Percentiles rank a stretch among this genome's conserved stretches.
Conservation (phyloP, 1,140 invertebrate genomes). For the Apocrypta bakeri region DNA sequence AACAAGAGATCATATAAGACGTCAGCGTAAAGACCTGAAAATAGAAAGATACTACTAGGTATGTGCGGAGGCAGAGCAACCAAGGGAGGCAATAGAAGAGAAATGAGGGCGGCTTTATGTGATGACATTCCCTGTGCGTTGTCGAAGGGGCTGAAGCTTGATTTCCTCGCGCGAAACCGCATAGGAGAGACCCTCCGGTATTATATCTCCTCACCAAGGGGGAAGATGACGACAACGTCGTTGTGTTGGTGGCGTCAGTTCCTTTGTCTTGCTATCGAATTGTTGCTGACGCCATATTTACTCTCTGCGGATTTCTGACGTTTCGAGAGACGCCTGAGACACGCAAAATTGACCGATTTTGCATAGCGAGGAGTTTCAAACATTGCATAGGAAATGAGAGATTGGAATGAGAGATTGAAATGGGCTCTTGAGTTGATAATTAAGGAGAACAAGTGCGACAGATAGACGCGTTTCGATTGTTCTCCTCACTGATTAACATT, state of each 20-base stretch:
- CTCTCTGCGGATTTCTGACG: conserved; percentile 16
- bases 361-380: not conserved
- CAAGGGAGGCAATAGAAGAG: not conserved
- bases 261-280: conserved; percentile 37
- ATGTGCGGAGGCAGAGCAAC: too few relatives aligned
- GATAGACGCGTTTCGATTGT: conserved; percentile 16
- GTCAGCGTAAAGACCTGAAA: conserved; percentile 5
- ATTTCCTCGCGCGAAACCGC: conserved; percentile 1
- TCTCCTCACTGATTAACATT: too few relatives aligned
- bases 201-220: conserved; percentile 16
- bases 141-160: not conserved
- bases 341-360: conserved; percentile 31
- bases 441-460: conserved; percentile 26
- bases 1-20: conserved; percentile 8
- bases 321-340: not conserved
- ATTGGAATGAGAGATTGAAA: not conserved
- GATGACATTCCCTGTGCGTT: not conserved
- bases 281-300: not conserved
- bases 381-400: not conserved
- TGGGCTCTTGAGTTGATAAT: conserved; percentile 17
- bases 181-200: not conserved
- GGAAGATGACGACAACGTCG: conserved; percentile 4
- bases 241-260: not conserved
- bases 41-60: conserved; percentile 11
- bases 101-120: conserved; percentile 16